These are phyloP conservation scores for Drosophila rellima DNA, from an alignment of 2,888 invertebrate species.

Conservation along the genomic window DNA sequence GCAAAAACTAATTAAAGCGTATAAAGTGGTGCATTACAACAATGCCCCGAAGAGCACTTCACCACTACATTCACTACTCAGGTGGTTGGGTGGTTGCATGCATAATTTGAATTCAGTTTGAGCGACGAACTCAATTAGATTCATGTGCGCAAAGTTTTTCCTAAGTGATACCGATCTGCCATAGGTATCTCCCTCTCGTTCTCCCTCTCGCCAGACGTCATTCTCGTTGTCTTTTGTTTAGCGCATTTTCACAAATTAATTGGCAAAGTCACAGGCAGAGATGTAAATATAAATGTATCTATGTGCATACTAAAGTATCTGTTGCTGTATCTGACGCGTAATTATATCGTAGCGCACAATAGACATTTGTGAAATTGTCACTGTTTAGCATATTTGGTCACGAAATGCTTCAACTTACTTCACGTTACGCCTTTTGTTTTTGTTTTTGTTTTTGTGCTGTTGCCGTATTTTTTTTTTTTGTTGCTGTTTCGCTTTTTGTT, in stretches of 20 bases:
- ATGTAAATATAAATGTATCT: conserved; percentile 57
- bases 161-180: conserved; percentile 72
- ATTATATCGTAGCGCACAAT: conserved; percentile 74
- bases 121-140: conserved; percentile 78
- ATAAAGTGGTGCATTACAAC: conserved; percentile 82
- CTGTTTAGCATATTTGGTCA: conserved; percentile 85
- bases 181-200: conserved; percentile 11
- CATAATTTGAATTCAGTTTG: conserved; percentile 76
- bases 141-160: conserved; percentile 75
- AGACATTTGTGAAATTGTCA: conserved; percentile 83
- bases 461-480: conserved; percentile 34
- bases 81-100: conserved; percentile 51
- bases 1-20: conserved; percentile 83
- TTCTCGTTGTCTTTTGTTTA: conserved; percentile 45
- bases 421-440: conserved; percentile 49
- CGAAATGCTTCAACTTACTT: conserved; percentile 74
- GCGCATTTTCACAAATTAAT: conserved; percentile 79
- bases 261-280: conserved; percentile 68
- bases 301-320: conserved; percentile 49
- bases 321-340: conserved; percentile 55
- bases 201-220: neutral
- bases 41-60: conserved; percentile 46
- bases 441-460: conserved; percentile 32
- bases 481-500: conserved; percentile 6
- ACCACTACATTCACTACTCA: conserved; percentile 1